Evolutionary conservation across 2,888 invertebrate species (phyloP).

Genomic region (Ormia ochracea): DNA sequence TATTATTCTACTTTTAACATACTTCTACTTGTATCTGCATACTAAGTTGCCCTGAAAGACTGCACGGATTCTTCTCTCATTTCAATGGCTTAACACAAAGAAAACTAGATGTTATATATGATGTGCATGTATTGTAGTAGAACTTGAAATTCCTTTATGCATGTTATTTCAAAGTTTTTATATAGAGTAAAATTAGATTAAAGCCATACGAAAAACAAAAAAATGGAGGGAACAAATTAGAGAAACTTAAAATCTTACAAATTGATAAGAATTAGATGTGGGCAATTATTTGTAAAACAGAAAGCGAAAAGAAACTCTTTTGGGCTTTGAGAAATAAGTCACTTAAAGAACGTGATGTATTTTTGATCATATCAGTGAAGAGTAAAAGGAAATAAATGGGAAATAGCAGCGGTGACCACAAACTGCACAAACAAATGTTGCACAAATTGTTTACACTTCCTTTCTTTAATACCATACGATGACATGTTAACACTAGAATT

Average conservation of each 20-base stretch:
- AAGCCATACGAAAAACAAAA: neutral
- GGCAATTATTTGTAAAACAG: conserved; percentile 47
- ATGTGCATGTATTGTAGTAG: conserved; percentile 37
- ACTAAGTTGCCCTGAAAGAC: neutral
- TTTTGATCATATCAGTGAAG: neutral
- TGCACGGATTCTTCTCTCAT: conserved; percentile 45
- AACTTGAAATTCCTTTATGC: conserved; percentile 61
- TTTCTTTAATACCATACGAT: too few species aligned
- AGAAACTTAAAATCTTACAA: conserved; percentile 44
- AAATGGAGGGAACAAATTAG: neutral
- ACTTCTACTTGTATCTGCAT: too few species aligned
- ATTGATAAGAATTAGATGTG: conserved; percentile 57
- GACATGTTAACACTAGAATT: too few species aligned
- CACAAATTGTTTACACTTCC: too few species aligned
- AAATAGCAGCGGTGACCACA: too few species aligned
- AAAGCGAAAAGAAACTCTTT: neutral
- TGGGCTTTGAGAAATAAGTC: conserved; percentile 12
- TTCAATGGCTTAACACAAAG: conserved; percentile 54
- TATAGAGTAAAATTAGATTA: neutral
- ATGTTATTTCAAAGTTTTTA: conserved; percentile 41
- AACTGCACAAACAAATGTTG: too few species aligned
- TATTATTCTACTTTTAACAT: conserved; percentile 27
- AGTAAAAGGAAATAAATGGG: neutral
- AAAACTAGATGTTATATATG: conserved; percentile 53
- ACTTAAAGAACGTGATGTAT: conserved; percentile 3